Evolutionary conservation across 2,888 invertebrate species (phyloP).

Genomic region (Coecobrya sp.): DNA sequence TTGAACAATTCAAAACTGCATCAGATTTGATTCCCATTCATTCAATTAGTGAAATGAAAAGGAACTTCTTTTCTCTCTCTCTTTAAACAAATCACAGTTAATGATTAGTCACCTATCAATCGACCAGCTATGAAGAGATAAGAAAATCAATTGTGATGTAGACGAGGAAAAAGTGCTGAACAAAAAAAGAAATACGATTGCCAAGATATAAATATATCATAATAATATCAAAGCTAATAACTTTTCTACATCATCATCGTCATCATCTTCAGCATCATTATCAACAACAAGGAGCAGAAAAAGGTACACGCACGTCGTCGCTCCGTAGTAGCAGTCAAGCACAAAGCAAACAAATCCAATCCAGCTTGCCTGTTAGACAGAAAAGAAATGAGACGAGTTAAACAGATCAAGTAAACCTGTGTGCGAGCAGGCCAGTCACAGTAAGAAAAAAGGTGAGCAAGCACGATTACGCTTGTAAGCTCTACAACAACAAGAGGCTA

Average conservation of each 20-base stretch:
- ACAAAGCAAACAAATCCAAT: conserved; percentile 72
- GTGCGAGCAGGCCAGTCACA: conserved; percentile 39
- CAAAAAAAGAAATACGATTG: conserved; percentile 9
- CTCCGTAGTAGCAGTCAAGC: conserved; percentile 18
- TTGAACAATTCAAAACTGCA: not conserved
- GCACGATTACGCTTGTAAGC: conserved; percentile 61
- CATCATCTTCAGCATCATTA: conserved; percentile 10
- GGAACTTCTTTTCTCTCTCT: not conserved
- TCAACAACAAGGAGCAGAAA: conserved; percentile 1
- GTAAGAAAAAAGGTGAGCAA: conserved; percentile 76
- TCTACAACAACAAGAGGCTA: conserved; percentile 28
- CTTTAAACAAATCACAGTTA: conserved; percentile 15
- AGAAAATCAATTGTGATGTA: not conserved
- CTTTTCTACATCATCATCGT: conserved; percentile 10
- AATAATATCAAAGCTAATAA: conserved; percentile 27
- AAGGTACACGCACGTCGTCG: conserved; percentile 54
- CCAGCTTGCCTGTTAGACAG: conserved; percentile 57
- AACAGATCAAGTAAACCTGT: conserved; percentile 48
- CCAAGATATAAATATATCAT: conserved; percentile 31
- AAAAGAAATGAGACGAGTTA: conserved; percentile 70
- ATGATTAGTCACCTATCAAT: conserved; percentile 50
- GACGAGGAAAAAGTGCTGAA: conserved; percentile 4
- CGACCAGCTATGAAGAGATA: conserved; percentile 10
- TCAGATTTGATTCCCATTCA: not conserved
- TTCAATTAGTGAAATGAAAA: conserved; percentile 27